Percentiles rank a stretch among this genome's conserved stretches.
These are phyloP conservation scores for Lepeophtheirus nordmannii DNA, from an alignment of 2,888 invertebrate species.

Conservation along the genomic window DNA sequence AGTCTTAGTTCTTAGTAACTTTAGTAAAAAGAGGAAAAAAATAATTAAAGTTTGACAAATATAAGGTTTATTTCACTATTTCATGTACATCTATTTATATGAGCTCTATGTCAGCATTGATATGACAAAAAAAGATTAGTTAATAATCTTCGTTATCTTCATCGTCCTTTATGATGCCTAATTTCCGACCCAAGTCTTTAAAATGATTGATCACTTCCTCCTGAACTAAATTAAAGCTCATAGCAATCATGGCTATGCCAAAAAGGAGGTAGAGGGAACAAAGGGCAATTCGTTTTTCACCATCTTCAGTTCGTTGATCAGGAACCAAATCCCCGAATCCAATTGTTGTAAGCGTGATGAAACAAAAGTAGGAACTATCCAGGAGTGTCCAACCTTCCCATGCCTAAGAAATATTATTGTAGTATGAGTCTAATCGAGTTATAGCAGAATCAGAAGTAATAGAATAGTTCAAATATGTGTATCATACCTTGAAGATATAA, in stretches of 20 bases:
- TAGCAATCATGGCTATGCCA: constrained; percentile 80
- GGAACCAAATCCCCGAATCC: constrained; percentile 85
- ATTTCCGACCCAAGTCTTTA: constrained; percentile 62
- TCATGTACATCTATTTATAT: too few species aligned
- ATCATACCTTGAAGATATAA: constrained; percentile 31
- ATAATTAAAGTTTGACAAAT: too few species aligned
- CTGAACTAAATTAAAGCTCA: constrained; percentile 92
- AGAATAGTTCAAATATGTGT: background rate
- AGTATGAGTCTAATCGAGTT: too few species aligned
- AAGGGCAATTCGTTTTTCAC: constrained; percentile 52
- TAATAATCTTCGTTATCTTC: constrained; percentile 34
- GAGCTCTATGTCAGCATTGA: too few species aligned
- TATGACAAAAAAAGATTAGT: background rate
- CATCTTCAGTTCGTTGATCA: constrained; percentile 44
- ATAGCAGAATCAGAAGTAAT: too few species aligned
- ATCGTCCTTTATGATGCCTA: constrained; percentile 70
- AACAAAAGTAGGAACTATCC: constrained; percentile 82
- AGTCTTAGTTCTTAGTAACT: too few species aligned
- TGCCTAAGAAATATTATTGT: constrained; percentile 33
- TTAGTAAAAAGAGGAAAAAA: too few species aligned
- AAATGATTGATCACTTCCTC: constrained; percentile 80
- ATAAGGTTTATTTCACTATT: too few species aligned
- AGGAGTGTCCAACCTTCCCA: constrained; percentile 76
- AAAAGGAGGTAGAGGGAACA: constrained; percentile 82
- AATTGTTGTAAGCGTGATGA: constrained; percentile 80